Evolutionary conservation across 2,113 vertebrate genomes (phyloP).

Genomic region (Rhea americana): DNA sequence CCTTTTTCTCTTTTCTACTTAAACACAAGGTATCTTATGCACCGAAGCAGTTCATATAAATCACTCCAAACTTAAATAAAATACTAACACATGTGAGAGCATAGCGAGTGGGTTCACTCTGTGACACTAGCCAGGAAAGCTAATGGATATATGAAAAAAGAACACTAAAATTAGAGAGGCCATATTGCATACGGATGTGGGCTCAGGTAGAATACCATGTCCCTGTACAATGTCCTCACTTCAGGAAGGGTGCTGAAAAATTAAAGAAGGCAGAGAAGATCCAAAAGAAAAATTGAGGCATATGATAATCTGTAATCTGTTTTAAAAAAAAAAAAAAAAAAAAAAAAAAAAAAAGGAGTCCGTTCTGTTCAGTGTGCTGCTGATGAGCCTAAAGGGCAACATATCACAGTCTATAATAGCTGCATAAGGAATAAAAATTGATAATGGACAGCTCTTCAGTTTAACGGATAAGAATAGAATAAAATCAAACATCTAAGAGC

Average conservation of each 20-base stretch:
- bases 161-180: not conserved
- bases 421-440: not conserved
- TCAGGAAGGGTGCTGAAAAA: not conserved
- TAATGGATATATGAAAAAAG: not conserved
- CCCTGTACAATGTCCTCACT: not conserved
- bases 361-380: not conserved
- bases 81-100: not conserved
- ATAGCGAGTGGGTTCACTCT: not conserved
- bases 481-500: not conserved
- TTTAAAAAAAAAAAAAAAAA: not conserved
- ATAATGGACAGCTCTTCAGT: not conserved
- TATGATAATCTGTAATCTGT: not conserved
- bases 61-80: not conserved
- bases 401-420: not conserved
- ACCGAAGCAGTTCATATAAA: not conserved
- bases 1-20: not conserved
- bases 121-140: not conserved
- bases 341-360: not conserved
- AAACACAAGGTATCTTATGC: not conserved
- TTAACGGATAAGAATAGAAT: not conserved
- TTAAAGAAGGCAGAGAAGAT: not conserved
- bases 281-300: not conserved
- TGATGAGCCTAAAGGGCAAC: not conserved
- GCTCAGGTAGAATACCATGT: not conserved
- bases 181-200: accelerated